phyloP scores from a whole-genome alignment of 2,797 vertebrate species.

The Fundulus diaphanus region DNA sequence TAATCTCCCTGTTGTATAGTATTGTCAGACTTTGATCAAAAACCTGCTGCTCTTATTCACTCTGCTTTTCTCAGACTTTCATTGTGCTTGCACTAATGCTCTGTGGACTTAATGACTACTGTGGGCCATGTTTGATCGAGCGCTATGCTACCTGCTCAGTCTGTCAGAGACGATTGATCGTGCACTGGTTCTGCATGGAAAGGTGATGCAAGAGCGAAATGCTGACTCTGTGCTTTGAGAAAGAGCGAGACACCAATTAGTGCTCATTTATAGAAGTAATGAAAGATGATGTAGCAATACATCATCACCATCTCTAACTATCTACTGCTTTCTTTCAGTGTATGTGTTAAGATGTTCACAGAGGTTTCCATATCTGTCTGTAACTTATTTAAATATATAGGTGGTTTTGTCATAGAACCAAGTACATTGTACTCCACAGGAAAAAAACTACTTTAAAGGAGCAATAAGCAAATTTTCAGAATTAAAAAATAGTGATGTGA shows the following conservation, averaged over 20 bases:
- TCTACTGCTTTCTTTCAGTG: neutral
- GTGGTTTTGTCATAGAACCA: neutral
- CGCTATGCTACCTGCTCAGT: constrained; percentile 4
- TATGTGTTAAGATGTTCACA: constrained; percentile 1
- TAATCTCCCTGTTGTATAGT: constrained; percentile 58
- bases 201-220: constrained; percentile 52
- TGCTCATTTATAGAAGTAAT: constrained; percentile 23
- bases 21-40: constrained; percentile 70
- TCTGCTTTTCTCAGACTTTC: constrained; percentile 45
- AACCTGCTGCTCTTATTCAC: constrained; percentile 48
- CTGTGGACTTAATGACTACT: constrained; percentile 61
- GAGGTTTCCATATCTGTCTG: neutral
- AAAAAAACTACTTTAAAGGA: no score
- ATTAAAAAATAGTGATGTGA: no score
- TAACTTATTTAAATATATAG: neutral
- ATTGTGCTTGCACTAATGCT: constrained; percentile 39
- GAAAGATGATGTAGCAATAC: constrained; percentile 25
- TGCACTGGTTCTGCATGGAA: neutral
- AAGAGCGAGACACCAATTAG: constrained; percentile 59
- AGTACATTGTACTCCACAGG: neutral
- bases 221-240: constrained; percentile 57
- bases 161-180: constrained; percentile 1
- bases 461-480: no score
- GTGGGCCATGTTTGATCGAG: constrained; percentile 25
- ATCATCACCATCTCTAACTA: constrained; percentile 2